These are phyloP conservation scores for Plebejus anna DNA, from an alignment of 2,888 invertebrate genomes.

Conservation along the genomic window DNA sequence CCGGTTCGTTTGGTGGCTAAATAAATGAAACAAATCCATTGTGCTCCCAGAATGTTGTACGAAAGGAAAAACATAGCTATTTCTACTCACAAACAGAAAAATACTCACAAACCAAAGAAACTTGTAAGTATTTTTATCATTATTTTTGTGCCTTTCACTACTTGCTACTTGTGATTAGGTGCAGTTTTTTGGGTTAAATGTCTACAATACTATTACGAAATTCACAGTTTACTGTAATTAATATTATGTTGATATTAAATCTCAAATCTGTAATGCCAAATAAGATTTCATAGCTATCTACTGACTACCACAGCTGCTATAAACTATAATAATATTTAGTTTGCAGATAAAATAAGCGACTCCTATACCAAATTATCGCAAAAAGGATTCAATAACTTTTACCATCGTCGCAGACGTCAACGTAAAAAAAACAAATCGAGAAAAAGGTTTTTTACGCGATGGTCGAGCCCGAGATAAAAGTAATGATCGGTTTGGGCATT, in stretches of 20 bases:
- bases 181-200: too few species aligned
- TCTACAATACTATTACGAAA: too few species aligned
- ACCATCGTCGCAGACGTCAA: conserved; percentile 27
- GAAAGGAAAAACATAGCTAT: neutral
- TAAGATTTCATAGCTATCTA: too few species aligned
- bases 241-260: too few species aligned
- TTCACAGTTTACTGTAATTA: too few species aligned
- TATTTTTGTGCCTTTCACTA: too few species aligned
- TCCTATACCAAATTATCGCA: neutral
- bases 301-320: too few species aligned
- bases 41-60: neutral
- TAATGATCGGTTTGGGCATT: conserved; percentile 50
- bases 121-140: too few species aligned
- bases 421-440: conserved; percentile 33
- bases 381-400: conserved; percentile 26
- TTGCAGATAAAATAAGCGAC: too few species aligned
- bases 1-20: conserved; percentile 52
- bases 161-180: too few species aligned
- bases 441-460: conserved; percentile 20
- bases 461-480: conserved; percentile 50
- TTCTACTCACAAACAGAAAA: neutral
- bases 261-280: too few species aligned
- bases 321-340: too few species aligned
- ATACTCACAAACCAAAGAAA: neutral
- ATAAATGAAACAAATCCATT: conserved; percentile 31